phyloP scores from a whole-genome alignment of 2,113 vertebrate species.

The Cisticola juncidis region DNA sequence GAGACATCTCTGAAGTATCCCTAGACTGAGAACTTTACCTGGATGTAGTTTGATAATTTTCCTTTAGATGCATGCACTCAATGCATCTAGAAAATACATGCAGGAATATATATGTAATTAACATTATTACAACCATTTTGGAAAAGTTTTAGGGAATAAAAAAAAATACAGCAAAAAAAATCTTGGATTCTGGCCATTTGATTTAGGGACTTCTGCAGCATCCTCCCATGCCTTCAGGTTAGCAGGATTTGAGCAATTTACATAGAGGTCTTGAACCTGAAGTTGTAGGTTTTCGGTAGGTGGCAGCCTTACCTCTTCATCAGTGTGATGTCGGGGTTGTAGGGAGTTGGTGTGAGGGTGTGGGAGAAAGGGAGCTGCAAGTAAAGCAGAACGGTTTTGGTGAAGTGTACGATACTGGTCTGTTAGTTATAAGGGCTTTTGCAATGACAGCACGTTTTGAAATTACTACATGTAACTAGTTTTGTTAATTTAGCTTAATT shows the following conservation, averaged over 20 bases:
- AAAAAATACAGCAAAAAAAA: not conserved
- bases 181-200: not conserved
- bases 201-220: not conserved
- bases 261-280: not conserved
- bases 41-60: not conserved
- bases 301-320: not conserved
- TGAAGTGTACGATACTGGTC: not conserved
- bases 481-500: not conserved
- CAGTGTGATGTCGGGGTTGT: not conserved
- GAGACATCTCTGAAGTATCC: not conserved
- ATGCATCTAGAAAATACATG: not conserved
- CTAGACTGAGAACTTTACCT: not conserved
- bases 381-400: not conserved
- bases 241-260: not conserved
- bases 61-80: not conserved
- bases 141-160: not conserved
- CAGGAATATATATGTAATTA: not conserved
- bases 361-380: not conserved
- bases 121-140: not conserved
- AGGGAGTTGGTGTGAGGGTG: rapidly evolving
- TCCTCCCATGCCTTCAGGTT: not conserved
- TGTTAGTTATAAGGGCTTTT: not conserved
- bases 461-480: not conserved
- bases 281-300: not conserved
- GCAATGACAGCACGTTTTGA: not conserved